These are phyloP conservation scores for Trinorchestia longiramus DNA, from an alignment of 1,140 invertebrate species.

Conservation along the genomic window DNA sequence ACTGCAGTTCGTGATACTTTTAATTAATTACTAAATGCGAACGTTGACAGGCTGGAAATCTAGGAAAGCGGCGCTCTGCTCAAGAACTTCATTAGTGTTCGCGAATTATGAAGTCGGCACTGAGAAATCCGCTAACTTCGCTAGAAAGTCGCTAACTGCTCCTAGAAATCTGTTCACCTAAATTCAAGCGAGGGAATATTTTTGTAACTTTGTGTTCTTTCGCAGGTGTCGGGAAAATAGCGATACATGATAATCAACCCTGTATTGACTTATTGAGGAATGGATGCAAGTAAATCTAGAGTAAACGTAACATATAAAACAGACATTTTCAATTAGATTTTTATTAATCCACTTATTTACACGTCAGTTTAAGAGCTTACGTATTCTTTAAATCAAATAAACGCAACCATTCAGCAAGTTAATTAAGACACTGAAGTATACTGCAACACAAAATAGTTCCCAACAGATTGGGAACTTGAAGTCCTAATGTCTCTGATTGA, in stretches of 20 bases:
- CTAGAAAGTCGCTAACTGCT: not conserved
- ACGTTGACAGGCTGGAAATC: not conserved
- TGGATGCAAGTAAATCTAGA: too few relatives aligned
- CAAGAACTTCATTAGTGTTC: not conserved
- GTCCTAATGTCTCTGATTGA: too few relatives aligned
- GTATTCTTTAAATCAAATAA: too few relatives aligned
- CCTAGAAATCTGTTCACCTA: not conserved
- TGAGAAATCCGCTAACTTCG: not conserved
- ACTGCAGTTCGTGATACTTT: not conserved
- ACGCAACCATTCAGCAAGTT: too few relatives aligned
- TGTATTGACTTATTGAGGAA: too few relatives aligned
- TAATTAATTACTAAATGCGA: not conserved
- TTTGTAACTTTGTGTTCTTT: not conserved
- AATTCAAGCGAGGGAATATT: not conserved
- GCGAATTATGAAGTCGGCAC: not conserved
- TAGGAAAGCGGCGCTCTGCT: not conserved
- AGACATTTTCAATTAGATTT: too few relatives aligned
- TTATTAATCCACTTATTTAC: too few relatives aligned
- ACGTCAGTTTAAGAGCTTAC: too few relatives aligned
- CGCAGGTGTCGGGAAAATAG: not conserved
- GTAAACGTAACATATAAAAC: too few relatives aligned
- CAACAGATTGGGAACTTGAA: too few relatives aligned
- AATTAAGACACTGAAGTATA: too few relatives aligned
- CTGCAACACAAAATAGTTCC: too few relatives aligned
- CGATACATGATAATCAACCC: not conserved